These are phyloP conservation scores for Ceyx margarethae DNA, from an alignment of 2,113 vertebrate species.

Conservation along the genomic window DNA sequence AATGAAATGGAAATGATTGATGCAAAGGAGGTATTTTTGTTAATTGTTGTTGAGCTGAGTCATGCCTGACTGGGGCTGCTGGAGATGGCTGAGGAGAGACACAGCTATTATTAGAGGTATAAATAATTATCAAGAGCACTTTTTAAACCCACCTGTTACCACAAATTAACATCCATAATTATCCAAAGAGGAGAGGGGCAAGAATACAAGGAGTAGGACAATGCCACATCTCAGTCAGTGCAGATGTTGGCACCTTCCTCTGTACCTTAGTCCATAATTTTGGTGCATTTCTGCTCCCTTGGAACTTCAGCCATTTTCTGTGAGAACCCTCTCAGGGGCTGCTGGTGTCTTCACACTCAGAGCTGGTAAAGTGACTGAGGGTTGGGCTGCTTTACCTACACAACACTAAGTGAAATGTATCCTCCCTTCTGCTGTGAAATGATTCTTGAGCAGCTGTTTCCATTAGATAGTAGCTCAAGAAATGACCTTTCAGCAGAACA, in stretches of 20 bases:
- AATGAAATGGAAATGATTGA: constrained; percentile 46
- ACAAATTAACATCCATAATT: not conserved
- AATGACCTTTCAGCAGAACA: not conserved
- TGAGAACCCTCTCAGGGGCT: not conserved
- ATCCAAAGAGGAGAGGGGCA: not conserved
- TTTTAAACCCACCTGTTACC: constrained; percentile 2
- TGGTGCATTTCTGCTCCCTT: not conserved
- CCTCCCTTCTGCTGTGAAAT: not conserved
- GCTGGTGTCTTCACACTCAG: not conserved
- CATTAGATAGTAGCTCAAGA: not conserved
- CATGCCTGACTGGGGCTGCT: not conserved
- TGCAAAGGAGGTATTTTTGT: constrained; percentile 53
- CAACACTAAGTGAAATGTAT: not conserved
- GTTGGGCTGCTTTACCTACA: not conserved
- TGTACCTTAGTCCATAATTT: not conserved
- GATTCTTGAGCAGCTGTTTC: not conserved
- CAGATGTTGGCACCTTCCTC: not conserved
- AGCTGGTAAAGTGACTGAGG: not conserved
- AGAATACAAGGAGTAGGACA: not conserved
- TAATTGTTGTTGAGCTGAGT: constrained; percentile 35
- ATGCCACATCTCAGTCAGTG: not conserved
- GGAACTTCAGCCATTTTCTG: not conserved
- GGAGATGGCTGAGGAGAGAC: not conserved
- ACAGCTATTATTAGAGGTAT: constrained; percentile 20
- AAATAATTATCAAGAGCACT: constrained; percentile 24